Evolutionary conservation across 2,888 invertebrate species (phyloP).

Genomic region (Vannuccia rotundouncinata): DNA sequence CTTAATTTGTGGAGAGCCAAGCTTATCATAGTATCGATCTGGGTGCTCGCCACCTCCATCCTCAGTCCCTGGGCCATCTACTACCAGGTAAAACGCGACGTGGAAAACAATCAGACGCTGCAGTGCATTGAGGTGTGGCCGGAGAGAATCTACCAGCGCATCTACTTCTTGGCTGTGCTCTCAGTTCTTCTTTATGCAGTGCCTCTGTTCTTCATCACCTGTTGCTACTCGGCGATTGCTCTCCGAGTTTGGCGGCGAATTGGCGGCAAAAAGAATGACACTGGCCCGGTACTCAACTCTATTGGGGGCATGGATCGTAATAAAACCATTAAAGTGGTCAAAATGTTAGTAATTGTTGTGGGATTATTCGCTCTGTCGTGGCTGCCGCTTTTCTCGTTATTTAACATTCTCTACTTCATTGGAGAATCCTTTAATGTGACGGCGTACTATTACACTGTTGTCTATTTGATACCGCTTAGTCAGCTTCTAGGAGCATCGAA

Average conservation of each 20-base stretch:
- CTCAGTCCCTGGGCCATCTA: constrained; percentile 31
- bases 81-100: background rate
- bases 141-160: background rate
- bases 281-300: background rate
- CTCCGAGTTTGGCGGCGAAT: constrained; percentile 25
- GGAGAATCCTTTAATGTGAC: no score
- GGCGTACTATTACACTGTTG: background rate
- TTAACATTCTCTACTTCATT: constrained; percentile 10
- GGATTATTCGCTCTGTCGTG: constrained; percentile 34
- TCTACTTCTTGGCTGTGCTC: constrained; percentile 27
- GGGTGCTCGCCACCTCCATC: constrained; percentile 30
- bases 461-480: constrained; percentile 34
- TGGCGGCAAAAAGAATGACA: background rate
- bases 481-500: constrained; percentile 32
- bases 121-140: constrained; percentile 32
- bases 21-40: constrained; percentile 30
- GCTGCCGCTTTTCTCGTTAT: constrained; percentile 34
- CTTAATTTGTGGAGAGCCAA: constrained; percentile 29
- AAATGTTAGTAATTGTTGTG: constrained; percentile 36
- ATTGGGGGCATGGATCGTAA: constrained; percentile 27
- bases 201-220: constrained; percentile 31
- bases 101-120: background rate
- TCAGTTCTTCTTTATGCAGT: constrained; percentile 15
- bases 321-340: constrained; percentile 35
- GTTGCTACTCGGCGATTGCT: constrained; percentile 31